Base-by-base conservation (phyloP, 2,113 vertebrate genomes). In the Gopherus evgoodei region DNA sequence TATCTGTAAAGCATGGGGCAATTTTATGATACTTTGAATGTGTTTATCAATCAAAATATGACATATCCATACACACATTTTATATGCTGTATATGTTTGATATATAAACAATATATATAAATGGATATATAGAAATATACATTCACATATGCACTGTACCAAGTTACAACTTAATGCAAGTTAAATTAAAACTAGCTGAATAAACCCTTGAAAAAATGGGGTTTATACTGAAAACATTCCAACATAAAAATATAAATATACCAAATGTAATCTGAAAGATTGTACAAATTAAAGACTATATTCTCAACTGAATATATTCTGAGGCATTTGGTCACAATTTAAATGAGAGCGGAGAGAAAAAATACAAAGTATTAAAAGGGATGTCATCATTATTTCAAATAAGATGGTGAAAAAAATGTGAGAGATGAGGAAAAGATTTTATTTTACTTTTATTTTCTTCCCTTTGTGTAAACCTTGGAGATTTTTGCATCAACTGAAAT, bases 151-250 rank as follows among this genome's bases (percentile, higher is more conserved):
- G 1, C 1, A 69, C 84, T 49, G 3, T 59, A 56, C 14, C 16
- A 54, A 24, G n/a, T 82, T 87, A 85, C 88, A 90, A 87, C 50
- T 5, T 85, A 91, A 89, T 69, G 14, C 10, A 89, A 94, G 93
- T 87, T 80, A 69, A 95, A 91, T 83, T 87, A 29, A 35, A 90
- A 4, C 29, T 87, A 16, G n/a, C 7, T 90, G 86, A 90, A 90
- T 42, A 91, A 90, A 84, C 52, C 21, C 2, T 69, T 75, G 24
- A 42, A 86, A 82, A 97, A 84, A 49, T 44, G 0, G 5, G 2
- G 0, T 79, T 76, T 83, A 21, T 91, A 21, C 52, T 50, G 4
- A 57, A 94, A 96, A 50, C 1, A 83, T 42, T 83, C 84, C 4
- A 88, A 54, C 90, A 88, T 80, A 76, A 91, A 93, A 83, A 65